A percentile compares a stretch with the other conserved stretches of the same genome.
phyloP scores from a whole-genome alignment of 2,113 vertebrate species.

The Seriola dumerili region DNA sequence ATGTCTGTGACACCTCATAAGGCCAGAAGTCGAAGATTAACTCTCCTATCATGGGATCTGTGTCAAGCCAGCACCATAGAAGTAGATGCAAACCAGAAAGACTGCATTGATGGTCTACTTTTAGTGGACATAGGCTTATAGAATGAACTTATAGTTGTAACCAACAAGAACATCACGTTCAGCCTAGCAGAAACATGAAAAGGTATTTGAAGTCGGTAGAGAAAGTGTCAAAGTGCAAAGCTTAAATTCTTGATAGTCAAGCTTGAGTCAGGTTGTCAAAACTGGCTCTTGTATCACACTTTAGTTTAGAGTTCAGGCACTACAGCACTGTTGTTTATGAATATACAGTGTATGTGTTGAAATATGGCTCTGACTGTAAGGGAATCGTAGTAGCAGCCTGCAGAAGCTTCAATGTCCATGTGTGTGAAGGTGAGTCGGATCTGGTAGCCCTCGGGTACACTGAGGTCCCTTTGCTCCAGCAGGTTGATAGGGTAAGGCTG shows the following conservation, averaged over 20 bases:
- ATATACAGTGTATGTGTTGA: slow-evolving; percentile 19
- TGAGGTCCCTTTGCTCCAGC: slow-evolving; percentile 85
- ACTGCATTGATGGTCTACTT: not conserved
- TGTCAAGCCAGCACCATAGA: not conserved
- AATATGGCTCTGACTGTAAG: slow-evolving; percentile 86
- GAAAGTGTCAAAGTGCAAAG: not conserved
- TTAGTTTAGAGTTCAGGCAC: not conserved
- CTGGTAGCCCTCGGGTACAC: slow-evolving; percentile 87
- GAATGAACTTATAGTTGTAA: not conserved
- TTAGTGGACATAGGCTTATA: not conserved
- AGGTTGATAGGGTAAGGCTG: slow-evolving; percentile 88
- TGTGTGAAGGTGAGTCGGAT: slow-evolving; percentile 90
- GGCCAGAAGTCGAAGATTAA: not conserved
- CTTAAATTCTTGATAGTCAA: not conserved
- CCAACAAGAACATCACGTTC: not conserved
- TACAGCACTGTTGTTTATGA: not conserved
- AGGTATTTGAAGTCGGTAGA: not conserved
- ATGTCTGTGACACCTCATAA: not conserved
- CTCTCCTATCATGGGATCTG: not conserved
- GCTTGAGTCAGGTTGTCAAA: not conserved
- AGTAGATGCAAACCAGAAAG: not conserved
- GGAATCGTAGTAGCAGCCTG: slow-evolving; percentile 89
- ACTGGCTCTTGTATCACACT: not conserved
- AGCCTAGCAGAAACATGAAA: not conserved
- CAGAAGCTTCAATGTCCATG: slow-evolving; percentile 91